Evolutionary conservation across 2,888 invertebrate genomes (phyloP).

Genomic region (Xestoiulus laeticollis): DNA sequence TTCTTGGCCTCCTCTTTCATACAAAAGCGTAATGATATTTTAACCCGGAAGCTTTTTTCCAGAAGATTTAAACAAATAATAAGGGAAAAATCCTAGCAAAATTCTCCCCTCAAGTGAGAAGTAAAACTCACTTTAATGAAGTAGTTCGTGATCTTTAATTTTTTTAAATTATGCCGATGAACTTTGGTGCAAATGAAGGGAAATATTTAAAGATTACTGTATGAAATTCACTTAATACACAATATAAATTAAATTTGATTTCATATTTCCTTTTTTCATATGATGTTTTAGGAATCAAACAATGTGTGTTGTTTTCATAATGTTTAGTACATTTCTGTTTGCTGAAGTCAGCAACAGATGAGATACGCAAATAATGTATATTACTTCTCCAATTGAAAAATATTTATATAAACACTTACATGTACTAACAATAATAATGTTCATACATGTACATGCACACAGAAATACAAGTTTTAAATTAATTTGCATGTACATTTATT

Average conservation of each 20-base stretch:
- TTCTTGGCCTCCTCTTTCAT: constrained; percentile 26
- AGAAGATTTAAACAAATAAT: constrained; percentile 26
- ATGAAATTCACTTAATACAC: neutral
- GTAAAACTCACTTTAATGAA: neutral
- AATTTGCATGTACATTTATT: too few relatives aligned
- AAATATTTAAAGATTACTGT: neutral
- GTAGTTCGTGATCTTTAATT: neutral
- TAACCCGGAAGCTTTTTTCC: constrained; percentile 18
- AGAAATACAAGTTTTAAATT: too few relatives aligned
- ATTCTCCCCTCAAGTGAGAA: constrained; percentile 26
- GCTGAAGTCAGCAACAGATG: too few relatives aligned
- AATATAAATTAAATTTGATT: neutral
- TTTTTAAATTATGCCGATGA: neutral
- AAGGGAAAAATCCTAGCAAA: neutral
- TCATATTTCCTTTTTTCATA: too few relatives aligned
- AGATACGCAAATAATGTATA: too few relatives aligned
- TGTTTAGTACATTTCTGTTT: too few relatives aligned
- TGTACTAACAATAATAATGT: too few relatives aligned
- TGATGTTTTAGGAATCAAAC: too few relatives aligned
- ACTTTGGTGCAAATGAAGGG: neutral
- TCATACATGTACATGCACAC: too few relatives aligned
- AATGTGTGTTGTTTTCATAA: too few relatives aligned
- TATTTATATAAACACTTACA: too few relatives aligned
- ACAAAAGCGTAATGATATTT: neutral
- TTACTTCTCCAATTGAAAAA: too few relatives aligned